Conservation (phyloP, 2,797 vertebrate species). For the Mormyrus proboscirostris region DNA sequence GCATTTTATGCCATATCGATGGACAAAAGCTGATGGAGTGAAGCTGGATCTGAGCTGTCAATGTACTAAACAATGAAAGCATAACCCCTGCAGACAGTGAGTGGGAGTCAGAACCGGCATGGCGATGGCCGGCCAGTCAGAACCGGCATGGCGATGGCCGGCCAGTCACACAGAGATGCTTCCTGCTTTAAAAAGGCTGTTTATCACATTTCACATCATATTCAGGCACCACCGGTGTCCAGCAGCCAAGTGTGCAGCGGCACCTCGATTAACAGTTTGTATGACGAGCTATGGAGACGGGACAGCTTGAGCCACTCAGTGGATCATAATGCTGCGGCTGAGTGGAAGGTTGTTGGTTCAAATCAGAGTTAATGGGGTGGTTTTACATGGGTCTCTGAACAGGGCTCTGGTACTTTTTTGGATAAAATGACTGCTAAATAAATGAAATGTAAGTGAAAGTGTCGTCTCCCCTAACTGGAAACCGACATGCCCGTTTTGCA, state of each 20-base stretch:
- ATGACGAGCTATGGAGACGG: background rate
- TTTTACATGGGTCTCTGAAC: background rate
- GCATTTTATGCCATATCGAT: constrained; percentile 16
- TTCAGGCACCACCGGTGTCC: background rate
- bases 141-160: background rate
- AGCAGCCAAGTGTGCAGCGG: background rate
- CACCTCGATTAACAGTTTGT: background rate
- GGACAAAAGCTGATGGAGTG: constrained; percentile 24
- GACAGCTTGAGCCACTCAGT: background rate
- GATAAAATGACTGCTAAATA: background rate
- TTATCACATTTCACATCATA: background rate
- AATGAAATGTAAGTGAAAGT: background rate
- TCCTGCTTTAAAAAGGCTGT: background rate
- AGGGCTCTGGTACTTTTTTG: background rate
- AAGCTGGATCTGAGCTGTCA: background rate
- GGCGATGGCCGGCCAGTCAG: background rate
- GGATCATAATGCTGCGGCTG: background rate
- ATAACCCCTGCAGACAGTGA: background rate
- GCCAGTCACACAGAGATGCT: background rate
- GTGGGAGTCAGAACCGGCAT: background rate
- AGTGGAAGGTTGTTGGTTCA: background rate
- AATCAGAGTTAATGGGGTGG: background rate
- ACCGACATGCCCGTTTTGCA: background rate
- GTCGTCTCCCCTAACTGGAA: background rate
- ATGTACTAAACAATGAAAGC: background rate